phyloP scores from a whole-genome alignment of 2,888 invertebrate genomes.

The Drosophila subquinaria region DNA sequence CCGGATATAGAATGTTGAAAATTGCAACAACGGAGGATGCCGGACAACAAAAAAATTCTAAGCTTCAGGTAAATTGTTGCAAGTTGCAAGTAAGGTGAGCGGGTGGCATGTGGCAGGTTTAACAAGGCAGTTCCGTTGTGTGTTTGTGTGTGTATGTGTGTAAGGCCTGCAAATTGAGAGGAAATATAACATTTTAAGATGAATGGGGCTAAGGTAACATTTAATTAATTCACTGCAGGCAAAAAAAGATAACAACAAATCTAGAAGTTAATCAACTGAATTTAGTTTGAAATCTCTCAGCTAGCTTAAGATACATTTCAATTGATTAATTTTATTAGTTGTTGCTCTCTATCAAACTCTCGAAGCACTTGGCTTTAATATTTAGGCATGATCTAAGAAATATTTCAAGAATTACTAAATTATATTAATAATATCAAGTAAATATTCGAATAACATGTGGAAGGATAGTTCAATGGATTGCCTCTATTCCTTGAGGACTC shows the following conservation, averaged over 20 bases:
- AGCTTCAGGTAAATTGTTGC: slow-evolving; percentile 23
- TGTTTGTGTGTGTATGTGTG: slow-evolving; percentile 4
- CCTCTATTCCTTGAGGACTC: too few relatives aligned
- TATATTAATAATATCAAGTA: too few relatives aligned
- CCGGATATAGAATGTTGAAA: slow-evolving; percentile 17
- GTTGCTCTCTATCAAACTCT: not conserved
- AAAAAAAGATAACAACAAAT: slow-evolving; percentile 11
- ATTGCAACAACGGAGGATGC: slow-evolving; percentile 20
- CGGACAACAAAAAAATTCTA: slow-evolving; percentile 10
- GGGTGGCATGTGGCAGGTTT: slow-evolving; percentile 1
- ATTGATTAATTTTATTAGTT: not conserved
- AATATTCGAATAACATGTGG: too few relatives aligned
- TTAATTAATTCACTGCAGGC: slow-evolving; percentile 13
- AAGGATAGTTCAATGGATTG: too few relatives aligned
- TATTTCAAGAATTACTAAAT: too few relatives aligned
- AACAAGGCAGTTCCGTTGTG: slow-evolving; percentile 20
- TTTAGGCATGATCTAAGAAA: too few relatives aligned
- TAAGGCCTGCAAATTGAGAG: slow-evolving; percentile 27
- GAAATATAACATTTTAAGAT: slow-evolving; percentile 16
- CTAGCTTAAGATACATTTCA: not conserved
- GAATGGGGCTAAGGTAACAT: not conserved
- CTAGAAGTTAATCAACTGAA: not conserved
- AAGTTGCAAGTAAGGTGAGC: slow-evolving; percentile 19
- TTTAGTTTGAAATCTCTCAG: not conserved
- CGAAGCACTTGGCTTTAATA: too few relatives aligned